Evolutionary conservation across 2,113 vertebrate genomes (phyloP).

Genomic region (Pseudopipra pipra): DNA sequence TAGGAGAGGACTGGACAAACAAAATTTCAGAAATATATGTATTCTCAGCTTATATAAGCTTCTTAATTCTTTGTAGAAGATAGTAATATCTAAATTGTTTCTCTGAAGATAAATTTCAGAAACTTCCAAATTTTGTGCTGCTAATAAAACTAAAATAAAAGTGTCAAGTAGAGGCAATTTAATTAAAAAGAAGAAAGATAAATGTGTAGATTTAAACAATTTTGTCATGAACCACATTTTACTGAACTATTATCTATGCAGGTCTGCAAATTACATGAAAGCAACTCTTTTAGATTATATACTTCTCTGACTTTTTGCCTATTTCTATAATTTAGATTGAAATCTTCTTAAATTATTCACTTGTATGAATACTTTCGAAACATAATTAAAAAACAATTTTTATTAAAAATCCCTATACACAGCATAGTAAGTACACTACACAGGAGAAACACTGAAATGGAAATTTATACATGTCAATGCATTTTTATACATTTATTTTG

Average conservation of each 20-base stretch:
- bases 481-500: background rate
- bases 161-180: background rate
- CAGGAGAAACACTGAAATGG: background rate
- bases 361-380: background rate
- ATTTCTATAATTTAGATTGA: background rate
- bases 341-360: background rate
- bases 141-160: slow-evolving; percentile 14
- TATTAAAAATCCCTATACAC: background rate
- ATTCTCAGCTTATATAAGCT: background rate
- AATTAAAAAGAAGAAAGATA: slow-evolving; percentile 12
- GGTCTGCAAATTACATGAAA: background rate
- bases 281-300: background rate
- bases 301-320: background rate
- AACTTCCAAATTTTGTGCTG: background rate
- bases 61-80: background rate
- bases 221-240: background rate
- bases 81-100: slow-evolving; percentile 10
- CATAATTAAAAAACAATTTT: background rate
- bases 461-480: background rate
- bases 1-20: background rate
- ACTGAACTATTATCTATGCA: background rate
- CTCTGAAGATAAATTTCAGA: background rate
- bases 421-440: background rate
- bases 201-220: background rate
- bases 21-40: background rate